phyloP scores from a whole-genome alignment of 2,888 invertebrate genomes.

The Venusia cambrica region DNA sequence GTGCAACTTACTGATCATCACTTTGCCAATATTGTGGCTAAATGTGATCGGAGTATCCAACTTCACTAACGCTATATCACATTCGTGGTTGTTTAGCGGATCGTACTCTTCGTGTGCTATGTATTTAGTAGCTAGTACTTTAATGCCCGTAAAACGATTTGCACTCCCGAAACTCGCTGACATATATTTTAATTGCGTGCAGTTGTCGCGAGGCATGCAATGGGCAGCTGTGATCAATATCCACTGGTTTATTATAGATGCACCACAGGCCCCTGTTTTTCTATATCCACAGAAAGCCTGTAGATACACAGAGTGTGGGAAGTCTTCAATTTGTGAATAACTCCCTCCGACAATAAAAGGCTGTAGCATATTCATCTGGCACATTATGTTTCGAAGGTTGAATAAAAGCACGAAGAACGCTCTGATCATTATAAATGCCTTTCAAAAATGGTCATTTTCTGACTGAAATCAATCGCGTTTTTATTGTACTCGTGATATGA shows the following conservation, averaged over 20 bases:
- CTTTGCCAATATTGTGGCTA: conserved; percentile 1
- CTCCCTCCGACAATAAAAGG: conserved; percentile 8
- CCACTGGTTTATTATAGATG: conserved; percentile 22
- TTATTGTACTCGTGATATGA: too few relatives aligned
- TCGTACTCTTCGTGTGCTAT: conserved; percentile 1
- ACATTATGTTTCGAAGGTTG: conserved; percentile 1
- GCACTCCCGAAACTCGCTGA: conserved; percentile 1
- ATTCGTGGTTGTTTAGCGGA: neutral
- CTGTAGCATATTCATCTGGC: conserved; percentile 1
- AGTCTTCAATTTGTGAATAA: conserved; percentile 6
- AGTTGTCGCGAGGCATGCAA: conserved; percentile 12
- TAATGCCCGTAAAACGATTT: neutral
- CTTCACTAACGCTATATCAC: conserved; percentile 12
- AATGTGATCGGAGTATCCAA: conserved; percentile 1
- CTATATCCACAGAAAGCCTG: neutral
- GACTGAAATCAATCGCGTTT: too few relatives aligned
- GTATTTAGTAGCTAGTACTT: neutral
- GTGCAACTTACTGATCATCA: neutral
- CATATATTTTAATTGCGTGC: neutral
- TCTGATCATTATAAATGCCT: conserved; percentile 13
- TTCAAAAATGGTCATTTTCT: too few relatives aligned
- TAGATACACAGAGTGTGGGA: conserved; percentile 7
- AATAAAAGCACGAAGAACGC: neutral
- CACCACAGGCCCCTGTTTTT: conserved; percentile 13
- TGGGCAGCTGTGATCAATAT: conserved; percentile 22